Conservation (phyloP, 1,140 invertebrate genomes). For the Ganaspis sp. region DNA sequence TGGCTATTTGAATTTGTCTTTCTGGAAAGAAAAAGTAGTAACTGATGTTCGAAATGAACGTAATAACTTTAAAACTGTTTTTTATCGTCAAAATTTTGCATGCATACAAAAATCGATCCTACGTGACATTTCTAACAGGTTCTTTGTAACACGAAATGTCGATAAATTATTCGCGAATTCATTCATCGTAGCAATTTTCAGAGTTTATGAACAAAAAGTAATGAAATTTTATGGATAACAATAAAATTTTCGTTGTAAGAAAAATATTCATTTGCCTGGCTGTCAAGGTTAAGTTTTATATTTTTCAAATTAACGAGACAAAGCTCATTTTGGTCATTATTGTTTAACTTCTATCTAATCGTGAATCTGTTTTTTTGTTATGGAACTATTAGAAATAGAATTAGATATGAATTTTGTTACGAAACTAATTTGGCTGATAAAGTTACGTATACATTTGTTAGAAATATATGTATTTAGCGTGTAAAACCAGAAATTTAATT, state of each 20-base stretch:
- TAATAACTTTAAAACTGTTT: background rate
- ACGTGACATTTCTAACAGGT: constrained; percentile 8
- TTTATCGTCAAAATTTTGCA: background rate
- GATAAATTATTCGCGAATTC: background rate
- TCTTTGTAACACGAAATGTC: background rate
- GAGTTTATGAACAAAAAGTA: background rate
- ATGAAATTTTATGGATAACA: background rate
- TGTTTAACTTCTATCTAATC: background rate
- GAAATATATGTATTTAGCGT: too few species aligned
- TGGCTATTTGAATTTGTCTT: too few species aligned
- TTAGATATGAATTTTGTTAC: too few species aligned
- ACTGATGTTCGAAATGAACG: too few species aligned
- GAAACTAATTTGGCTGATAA: too few species aligned
- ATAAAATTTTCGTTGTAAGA: background rate
- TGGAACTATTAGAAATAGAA: background rate
- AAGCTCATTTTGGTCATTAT: background rate
- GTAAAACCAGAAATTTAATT: too few species aligned
- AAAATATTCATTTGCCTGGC: background rate
- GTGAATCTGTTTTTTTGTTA: background rate
- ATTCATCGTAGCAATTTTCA: background rate
- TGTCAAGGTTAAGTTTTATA: background rate
- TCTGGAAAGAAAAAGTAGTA: too few species aligned
- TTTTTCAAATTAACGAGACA: background rate
- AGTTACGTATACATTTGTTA: too few species aligned
- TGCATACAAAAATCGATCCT: background rate